Evolutionary conservation across 53 echinoderm and acorn worm species (phyloP).

Genomic region (Echinometra lucunter): DNA sequence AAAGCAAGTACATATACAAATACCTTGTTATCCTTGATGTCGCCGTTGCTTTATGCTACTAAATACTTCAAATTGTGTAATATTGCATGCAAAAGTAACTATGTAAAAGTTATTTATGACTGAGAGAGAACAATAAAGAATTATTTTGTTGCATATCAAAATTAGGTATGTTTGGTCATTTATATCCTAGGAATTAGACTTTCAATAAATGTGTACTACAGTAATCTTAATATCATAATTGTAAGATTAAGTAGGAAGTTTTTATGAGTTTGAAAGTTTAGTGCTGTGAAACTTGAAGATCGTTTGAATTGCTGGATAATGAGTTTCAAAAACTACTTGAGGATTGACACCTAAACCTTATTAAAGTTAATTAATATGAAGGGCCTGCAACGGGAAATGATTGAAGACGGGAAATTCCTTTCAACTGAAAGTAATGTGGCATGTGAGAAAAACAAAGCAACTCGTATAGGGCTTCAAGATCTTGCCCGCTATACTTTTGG

Average conservation of each 20-base stretch:
- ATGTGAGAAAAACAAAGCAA: too few relatives aligned
- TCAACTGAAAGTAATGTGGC: too few relatives aligned
- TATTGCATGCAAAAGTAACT: neutral
- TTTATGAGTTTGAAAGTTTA: neutral
- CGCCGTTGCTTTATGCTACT: neutral
- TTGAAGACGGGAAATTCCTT: too few relatives aligned
- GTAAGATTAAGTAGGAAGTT: neutral
- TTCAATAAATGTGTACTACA: neutral
- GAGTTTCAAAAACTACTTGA: neutral
- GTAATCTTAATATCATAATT: neutral
- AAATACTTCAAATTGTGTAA: neutral
- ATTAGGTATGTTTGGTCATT: neutral
- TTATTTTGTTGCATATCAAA: neutral
- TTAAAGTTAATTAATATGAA: too few relatives aligned
- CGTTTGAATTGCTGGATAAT: neutral
- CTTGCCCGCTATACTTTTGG: too few relatives aligned
- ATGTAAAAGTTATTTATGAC: slow-evolving; percentile 22
- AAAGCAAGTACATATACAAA: neutral
- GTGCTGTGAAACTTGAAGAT: neutral
- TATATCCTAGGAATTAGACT: too few relatives aligned
- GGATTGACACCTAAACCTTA: neutral
- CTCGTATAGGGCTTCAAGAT: too few relatives aligned
- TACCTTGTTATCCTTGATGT: neutral
- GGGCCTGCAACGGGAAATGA: too few relatives aligned
- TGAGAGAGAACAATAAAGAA: slow-evolving; percentile 24